Base-by-base conservation (phyloP, 2,888 invertebrate genomes). In the Silvanus unidentatus region DNA sequence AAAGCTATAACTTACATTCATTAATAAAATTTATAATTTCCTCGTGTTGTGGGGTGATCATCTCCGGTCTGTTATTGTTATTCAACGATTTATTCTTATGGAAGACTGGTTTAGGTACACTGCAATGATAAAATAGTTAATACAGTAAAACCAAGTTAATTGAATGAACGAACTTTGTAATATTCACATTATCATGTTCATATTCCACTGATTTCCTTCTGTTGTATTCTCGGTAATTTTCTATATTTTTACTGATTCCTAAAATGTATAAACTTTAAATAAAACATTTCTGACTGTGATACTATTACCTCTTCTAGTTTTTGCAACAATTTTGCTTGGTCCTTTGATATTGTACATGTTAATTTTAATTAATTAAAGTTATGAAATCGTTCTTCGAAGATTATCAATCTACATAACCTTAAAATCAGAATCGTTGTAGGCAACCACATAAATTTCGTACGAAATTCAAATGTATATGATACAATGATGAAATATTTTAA, bases 341-440 rank as follows among this genome's bases (percentile, higher is more conserved):
- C 88, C 88, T 74, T 88, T 89, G 65, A 90, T 84, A 68, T 89
- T 88, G 77, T 90, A 90, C 90, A 90, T 90, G 69, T 34, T 32
- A 32, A 32, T 32, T 9, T 12, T 22, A 16, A 16, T 39, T 22
- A 15, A 39, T 12, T 10, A 2, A 11, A 39, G 16, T 16, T 39
- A 22, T 22, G 22, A 22, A 22, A 22, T 22, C 3, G 22, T 22
- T 22, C n/a, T 22, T 22, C 22, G 8, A 3, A 8, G 22, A 22
- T 22, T 22, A 22, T 5, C 8, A 22, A 22, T 22, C 22, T 22
- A 22, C 22, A 22, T 22, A 22, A 22, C 22, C 22, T 22, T 5
- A 22, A 22, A 22, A 22, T n/a, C n/a, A n/a, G n/a, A n/a, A n/a
- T n/a, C n/a, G n/a, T n/a, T n/a, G n/a, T n/a, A n/a, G n/a, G n/a